A percentile compares a stretch with the other conserved stretches of the same genome.
phyloP scores from a whole-genome alignment of 2,888 invertebrate species.

The Rosalia funebris region DNA sequence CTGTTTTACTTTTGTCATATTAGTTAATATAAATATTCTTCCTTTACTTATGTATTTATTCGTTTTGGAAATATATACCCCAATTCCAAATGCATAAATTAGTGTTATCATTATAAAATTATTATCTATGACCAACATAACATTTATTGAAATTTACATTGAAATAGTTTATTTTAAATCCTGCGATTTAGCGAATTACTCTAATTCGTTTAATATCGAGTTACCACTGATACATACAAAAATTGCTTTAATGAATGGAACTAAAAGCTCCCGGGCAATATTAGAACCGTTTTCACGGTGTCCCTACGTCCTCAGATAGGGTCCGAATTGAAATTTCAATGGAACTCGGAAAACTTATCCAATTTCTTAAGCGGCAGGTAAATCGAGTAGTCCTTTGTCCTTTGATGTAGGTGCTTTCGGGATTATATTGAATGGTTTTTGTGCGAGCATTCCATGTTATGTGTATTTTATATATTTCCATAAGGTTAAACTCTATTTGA shows the following conservation, averaged over 20 bases:
- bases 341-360: constrained; percentile 29
- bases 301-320: neutral
- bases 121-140: too few relatives aligned
- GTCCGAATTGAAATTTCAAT: constrained; percentile 28
- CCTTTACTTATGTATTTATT: too few relatives aligned
- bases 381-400: constrained; percentile 36
- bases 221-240: neutral
- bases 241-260: neutral
- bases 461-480: constrained; percentile 20
- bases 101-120: too few relatives aligned
- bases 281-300: neutral
- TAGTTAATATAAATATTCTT: too few relatives aligned
- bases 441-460: constrained; percentile 8
- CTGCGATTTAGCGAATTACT: too few relatives aligned
- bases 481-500: neutral
- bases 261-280: neutral
- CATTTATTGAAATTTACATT: too few relatives aligned
- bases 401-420: constrained; percentile 30
- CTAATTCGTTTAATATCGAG: neutral
- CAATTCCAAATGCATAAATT: too few relatives aligned
- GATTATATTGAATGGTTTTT: constrained; percentile 25
- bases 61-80: too few relatives aligned
- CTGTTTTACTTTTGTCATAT: too few relatives aligned
- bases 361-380: constrained; percentile 37
- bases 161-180: too few relatives aligned